Evolutionary conservation across 2,797 vertebrate species (phyloP).

Genomic region (Orientallactaga sibirica): DNA sequence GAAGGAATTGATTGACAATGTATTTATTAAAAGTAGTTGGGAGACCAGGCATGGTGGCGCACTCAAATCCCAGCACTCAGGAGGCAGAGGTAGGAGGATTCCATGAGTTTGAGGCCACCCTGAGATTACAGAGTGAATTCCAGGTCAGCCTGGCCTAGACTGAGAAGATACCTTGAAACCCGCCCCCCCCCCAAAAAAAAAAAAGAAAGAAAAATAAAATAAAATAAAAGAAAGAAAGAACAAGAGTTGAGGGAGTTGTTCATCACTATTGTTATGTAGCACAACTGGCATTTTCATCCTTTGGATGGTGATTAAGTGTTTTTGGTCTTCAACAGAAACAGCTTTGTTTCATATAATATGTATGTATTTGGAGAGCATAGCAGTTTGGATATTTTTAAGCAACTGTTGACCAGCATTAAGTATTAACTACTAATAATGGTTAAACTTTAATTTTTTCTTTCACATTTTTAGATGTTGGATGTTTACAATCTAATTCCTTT

Average conservation of each 20-base stretch:
- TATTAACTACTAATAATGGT: constrained; percentile 40
- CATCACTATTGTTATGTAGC: not conserved
- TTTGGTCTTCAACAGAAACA: constrained; percentile 44
- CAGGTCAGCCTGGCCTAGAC: too few relatives aligned
- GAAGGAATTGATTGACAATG: constrained; percentile 4
- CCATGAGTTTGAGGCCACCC: too few relatives aligned
- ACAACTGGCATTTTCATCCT: constrained; percentile 2
- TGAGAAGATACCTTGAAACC: too few relatives aligned
- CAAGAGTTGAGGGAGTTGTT: not conserved
- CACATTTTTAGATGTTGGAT: constrained; percentile 92
- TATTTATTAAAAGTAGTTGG: constrained; percentile 2
- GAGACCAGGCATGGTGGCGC: too few relatives aligned
- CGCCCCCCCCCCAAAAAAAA: too few relatives aligned
- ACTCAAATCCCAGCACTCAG: too few relatives aligned
- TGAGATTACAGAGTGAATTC: too few relatives aligned
- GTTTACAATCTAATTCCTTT: constrained; percentile 94
- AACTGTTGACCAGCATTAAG: constrained; percentile 39
- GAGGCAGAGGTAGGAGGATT: too few relatives aligned
- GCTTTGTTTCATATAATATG: constrained; percentile 42
- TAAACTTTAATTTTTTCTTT: constrained; percentile 54
- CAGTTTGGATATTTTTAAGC: constrained; percentile 35
- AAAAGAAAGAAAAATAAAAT: too few relatives aligned
- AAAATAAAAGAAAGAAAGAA: too few relatives aligned
- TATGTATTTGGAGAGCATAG: not conserved
- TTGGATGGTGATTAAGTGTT: constrained; percentile 25